Conservation (phyloP, 2,113 vertebrate genomes). For the Ellobius talpinus region DNA sequence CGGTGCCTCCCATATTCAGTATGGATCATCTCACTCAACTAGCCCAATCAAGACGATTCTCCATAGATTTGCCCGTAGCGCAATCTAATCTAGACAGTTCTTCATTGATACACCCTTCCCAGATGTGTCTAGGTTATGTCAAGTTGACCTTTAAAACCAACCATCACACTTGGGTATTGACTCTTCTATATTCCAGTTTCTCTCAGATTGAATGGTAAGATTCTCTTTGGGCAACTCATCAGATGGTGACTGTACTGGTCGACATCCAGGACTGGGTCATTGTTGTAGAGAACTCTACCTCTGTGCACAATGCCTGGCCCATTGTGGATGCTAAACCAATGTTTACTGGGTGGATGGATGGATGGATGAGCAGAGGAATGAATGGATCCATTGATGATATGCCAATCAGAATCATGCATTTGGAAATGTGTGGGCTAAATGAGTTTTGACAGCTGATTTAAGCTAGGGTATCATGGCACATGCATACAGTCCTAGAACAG, state of each 20-base stretch:
- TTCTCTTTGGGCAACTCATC: not conserved
- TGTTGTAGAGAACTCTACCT: not conserved
- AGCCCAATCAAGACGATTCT: not conserved
- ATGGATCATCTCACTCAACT: not conserved
- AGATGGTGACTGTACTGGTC: not conserved
- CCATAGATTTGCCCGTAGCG: not conserved
- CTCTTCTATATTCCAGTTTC: not conserved
- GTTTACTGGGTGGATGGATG: not conserved
- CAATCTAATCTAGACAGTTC: not conserved
- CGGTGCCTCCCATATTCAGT: not conserved
- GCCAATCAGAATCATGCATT: not conserved
- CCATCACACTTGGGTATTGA: not conserved
- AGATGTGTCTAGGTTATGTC: not conserved
- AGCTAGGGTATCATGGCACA: not conserved
- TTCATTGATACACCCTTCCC: not conserved
- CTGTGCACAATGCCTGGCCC: not conserved
- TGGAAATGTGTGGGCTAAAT: not conserved
- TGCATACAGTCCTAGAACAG: too few relatives aligned
- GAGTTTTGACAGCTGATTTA: not conserved
- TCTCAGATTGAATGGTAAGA: not conserved
- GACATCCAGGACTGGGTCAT: not conserved
- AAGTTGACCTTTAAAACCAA: not conserved
- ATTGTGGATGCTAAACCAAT: not conserved
- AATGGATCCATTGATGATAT: not conserved
- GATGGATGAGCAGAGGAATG: too few relatives aligned